Evolutionary conservation across 2,113 vertebrate genomes (phyloP).

Genomic region (Percina caprodes): DNA sequence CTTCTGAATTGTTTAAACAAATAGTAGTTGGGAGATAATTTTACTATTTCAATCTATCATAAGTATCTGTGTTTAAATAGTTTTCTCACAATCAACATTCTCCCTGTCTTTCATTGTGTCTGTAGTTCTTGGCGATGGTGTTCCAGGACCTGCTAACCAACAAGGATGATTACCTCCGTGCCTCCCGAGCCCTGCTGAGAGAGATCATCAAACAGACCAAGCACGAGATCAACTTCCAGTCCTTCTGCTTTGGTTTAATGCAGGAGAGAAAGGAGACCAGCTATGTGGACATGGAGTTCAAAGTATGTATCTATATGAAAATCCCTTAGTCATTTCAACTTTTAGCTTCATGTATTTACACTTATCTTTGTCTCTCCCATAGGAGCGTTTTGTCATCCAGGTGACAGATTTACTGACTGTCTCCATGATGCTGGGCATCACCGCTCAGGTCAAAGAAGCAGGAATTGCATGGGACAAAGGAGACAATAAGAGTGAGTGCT

Average conservation of each 20-base stretch:
- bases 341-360: background rate
- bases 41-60: background rate
- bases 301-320: slow-evolving; percentile 77
- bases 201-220: slow-evolving; percentile 99
- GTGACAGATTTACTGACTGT: slow-evolving; percentile 95
- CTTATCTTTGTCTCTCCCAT: background rate
- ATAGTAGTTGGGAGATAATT: background rate
- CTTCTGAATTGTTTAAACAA: background rate
- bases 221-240: slow-evolving; percentile 98
- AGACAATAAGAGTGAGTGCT: slow-evolving; percentile 94
- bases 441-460: slow-evolving; percentile 97
- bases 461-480: slow-evolving; percentile 99
- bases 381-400: slow-evolving; percentile 98
- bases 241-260: slow-evolving; percentile 98
- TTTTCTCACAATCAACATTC: background rate
- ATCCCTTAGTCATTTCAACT: background rate
- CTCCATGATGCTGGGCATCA: slow-evolving; percentile 99
- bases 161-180: slow-evolving; percentile 96
- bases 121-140: slow-evolving; percentile 97
- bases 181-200: slow-evolving; percentile 92
- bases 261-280: slow-evolving; percentile 94
- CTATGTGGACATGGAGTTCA: slow-evolving; percentile 96
- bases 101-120: slow-evolving; percentile 1
- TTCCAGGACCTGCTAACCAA: slow-evolving; percentile 97
- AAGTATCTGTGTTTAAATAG: background rate